A percentile compares a stretch with the other conserved stretches of the same genome.
phyloP scores from a whole-genome alignment of 1,140 invertebrate genomes.

The Ganaspis sp. region DNA sequence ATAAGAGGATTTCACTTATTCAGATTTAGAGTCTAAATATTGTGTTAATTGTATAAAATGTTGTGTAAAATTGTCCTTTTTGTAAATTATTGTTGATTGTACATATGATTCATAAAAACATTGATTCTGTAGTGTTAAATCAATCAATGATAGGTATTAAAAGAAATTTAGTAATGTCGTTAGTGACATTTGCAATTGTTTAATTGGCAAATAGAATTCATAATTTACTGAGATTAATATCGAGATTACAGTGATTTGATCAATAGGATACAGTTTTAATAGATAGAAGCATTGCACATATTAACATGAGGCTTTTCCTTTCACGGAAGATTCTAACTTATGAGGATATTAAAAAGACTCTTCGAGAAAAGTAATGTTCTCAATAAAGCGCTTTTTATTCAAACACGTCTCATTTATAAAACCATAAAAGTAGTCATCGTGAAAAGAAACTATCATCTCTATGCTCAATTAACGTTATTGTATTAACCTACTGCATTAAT shows the following conservation, averaged over 20 bases:
- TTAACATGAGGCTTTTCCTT: slow-evolving; percentile 8
- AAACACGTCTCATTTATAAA: not conserved
- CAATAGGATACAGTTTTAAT: not conserved
- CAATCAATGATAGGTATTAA: no score
- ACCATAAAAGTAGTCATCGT: not conserved
- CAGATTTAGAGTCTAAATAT: no score
- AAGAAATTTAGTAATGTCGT: no score
- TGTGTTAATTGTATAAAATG: no score
- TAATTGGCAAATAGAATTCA: not conserved
- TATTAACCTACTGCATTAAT: not conserved
- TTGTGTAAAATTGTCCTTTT: no score
- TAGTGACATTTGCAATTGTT: not conserved
- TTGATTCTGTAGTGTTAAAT: no score
- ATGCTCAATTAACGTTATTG: not conserved
- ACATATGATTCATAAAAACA: no score
- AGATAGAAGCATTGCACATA: not conserved
- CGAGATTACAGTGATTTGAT: not conserved
- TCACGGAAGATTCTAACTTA: slow-evolving; percentile 7
- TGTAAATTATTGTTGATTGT: no score
- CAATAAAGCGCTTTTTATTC: not conserved
- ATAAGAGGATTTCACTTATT: no score
- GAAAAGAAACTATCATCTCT: not conserved
- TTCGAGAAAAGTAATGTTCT: slow-evolving; percentile 4
- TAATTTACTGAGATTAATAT: not conserved
- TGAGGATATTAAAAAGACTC: slow-evolving; percentile 3